Percentiles rank a stretch among this genome's conserved stretches.
These are phyloP conservation scores for Drosophila paulistorum DNA, from an alignment of 1,140 invertebrate genomes.

Conservation along the genomic window DNA sequence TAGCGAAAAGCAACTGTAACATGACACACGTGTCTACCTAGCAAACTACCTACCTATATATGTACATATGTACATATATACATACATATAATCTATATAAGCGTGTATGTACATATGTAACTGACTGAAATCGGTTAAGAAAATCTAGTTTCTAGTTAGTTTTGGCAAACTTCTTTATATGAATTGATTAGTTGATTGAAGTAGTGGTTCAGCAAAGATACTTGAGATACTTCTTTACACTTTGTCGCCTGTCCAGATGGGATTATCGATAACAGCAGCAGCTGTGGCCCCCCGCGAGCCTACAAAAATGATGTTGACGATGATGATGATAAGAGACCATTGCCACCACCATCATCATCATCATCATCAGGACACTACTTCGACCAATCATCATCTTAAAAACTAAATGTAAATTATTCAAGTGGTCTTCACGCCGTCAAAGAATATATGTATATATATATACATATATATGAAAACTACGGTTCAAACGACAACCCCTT, in stretches of 20 bases:
- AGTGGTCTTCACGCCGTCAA: conserved; percentile 69
- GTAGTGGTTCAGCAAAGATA: conserved; percentile 1
- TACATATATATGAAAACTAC: conserved; percentile 1
- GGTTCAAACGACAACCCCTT: background rate
- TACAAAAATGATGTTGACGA: conserved; percentile 18
- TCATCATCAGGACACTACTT: conserved; percentile 45
- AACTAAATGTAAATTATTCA: conserved; percentile 74
- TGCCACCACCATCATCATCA: conserved; percentile 18
- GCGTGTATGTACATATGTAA: no score
- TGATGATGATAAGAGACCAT: conserved; percentile 12
- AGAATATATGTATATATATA: conserved; percentile 6
- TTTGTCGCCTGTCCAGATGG: conserved; percentile 64
- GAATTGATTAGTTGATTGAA: no score
- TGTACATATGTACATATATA: no score
- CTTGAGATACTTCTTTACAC: conserved; percentile 59
- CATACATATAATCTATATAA: no score
- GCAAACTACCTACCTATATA: no score
- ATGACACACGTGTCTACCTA: conserved; percentile 50
- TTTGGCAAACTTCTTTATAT: no score
- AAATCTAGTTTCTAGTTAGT: no score
- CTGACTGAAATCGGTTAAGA: no score
- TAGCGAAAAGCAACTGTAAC: conserved; percentile 50
- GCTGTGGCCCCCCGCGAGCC: conserved; percentile 26
- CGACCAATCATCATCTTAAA: conserved; percentile 13
- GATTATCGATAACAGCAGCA: conserved; percentile 53